Conservation (phyloP, 1,140 invertebrate genomes). For the Zaprionus capensis region DNA sequence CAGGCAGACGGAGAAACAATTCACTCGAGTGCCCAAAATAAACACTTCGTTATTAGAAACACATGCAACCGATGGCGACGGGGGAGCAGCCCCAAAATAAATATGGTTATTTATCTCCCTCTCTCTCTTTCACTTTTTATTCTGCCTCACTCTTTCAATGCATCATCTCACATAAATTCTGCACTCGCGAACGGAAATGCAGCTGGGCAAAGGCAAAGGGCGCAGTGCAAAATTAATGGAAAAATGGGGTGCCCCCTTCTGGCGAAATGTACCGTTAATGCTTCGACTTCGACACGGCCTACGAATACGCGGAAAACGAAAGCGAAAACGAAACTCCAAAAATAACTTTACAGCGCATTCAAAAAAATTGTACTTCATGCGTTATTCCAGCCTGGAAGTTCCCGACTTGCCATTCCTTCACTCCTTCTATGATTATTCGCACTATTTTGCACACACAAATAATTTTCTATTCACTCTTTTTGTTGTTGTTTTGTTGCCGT, state of each 20-base stretch:
- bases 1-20: constrained; percentile 40
- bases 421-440: constrained; percentile 1
- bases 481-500: not conserved
- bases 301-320: constrained; percentile 23
- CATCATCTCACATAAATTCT: not conserved
- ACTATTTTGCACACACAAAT: not conserved
- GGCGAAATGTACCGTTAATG: constrained; percentile 50
- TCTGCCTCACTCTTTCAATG: not conserved
- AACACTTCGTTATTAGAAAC: constrained; percentile 82
- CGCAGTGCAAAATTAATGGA: constrained; percentile 9
- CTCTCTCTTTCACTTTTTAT: not conserved
- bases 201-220: not conserved
- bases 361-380: constrained; percentile 29
- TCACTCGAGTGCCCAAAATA: constrained; percentile 71
- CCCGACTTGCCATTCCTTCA: not conserved
- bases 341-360: constrained; percentile 53
- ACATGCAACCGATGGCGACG: constrained; percentile 51
- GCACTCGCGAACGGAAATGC: constrained; percentile 52
- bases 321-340: constrained; percentile 60
- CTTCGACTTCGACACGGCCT: not conserved
- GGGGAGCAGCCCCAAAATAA: constrained; percentile 44
- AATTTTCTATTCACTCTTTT: constrained; percentile 8
- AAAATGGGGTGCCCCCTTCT: not conserved
- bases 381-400: constrained; percentile 12
- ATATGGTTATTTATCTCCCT: constrained; percentile 21